Base-by-base conservation (phyloP, 2,888 invertebrate genomes). In the Phlogophora meticulosa region DNA sequence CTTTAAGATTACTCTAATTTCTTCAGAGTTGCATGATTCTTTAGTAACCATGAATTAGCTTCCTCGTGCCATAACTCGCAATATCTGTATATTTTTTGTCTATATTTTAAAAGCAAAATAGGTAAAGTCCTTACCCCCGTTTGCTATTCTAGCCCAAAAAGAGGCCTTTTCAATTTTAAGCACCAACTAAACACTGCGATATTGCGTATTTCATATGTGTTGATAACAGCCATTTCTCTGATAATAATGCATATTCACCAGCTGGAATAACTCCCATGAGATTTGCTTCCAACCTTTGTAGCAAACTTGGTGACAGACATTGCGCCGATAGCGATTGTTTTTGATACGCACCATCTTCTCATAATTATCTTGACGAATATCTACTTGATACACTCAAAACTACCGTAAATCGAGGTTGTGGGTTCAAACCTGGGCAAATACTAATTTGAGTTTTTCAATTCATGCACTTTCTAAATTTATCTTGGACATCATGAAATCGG, bases 241-340 rank as follows among this genome's bases (percentile, higher is more conserved):
- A 13, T 28, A n/a, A 9, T 20, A n/a, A 28, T 3, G 34, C 15
- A 20, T 36, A 24, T 51, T 36, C 24, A 62, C 20, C 20, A n/a
- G 34, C n/a, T 43, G 34, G 2, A 24, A 36, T 13, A 1, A 20
- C 36, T 22, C 13, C n/a, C 10, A 20, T 15, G 7, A 22, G 4
- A 15, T 9, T 68, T 49, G n/a, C 13, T 20, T 49, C 22, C 49
- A 67, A 67, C 2, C 42, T 56, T 20, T 24, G 10, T 1, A 0
- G 7, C 17, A 49, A 22, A 17, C 42, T 36, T 56, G 28, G 22
- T 28, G 13, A 24, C 9, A 28, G 10, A 40, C 9, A 53, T 55
- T 34, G 0, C 15, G 22, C 48, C 9, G 15, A 9, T 11, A 2
- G 2, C 11, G 5, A 22, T 5, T 24, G 2, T 3, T n/a, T 10